Percentiles rank a stretch among this genome's conserved stretches.
Evolutionary conservation across 2,797 vertebrate species (phyloP).

Genomic region (Pipistrellus pipistrellus): DNA sequence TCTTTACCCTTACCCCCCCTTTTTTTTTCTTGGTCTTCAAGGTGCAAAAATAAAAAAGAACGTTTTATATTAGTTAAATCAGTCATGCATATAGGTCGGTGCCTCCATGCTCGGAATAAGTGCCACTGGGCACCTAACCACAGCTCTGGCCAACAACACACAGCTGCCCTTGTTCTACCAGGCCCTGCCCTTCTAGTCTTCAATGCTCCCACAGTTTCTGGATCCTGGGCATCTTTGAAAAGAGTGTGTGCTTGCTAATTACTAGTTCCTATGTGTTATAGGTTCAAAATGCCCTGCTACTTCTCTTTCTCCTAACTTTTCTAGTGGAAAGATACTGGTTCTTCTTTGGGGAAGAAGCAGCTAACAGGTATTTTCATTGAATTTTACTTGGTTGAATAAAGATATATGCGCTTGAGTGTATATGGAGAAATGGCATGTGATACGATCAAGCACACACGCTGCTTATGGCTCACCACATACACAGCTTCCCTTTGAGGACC

Average conservation of each 20-base stretch:
- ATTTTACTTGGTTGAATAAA: constrained; percentile 5
- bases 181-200: not conserved
- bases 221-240: constrained; percentile 48
- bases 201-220: constrained; percentile 51
- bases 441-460: not conserved
- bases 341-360: not conserved
- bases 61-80: constrained; percentile 79
- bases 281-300: not conserved
- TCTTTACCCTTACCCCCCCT: constrained; percentile 55
- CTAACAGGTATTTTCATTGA: not conserved
- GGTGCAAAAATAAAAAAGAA: constrained; percentile 80
- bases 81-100: constrained; percentile 78
- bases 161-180: constrained; percentile 73
- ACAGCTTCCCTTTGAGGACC: not conserved
- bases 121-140: constrained; percentile 72
- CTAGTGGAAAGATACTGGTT: not conserved
- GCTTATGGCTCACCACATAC: not conserved
- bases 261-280: not conserved
- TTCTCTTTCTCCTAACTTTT: constrained; percentile 11
- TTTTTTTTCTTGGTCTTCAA: constrained; percentile 71
- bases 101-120: constrained; percentile 59
- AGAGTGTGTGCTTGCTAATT: constrained; percentile 18
- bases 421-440: not conserved
- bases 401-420: not conserved
- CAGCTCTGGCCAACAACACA: constrained; percentile 71